Percentiles rank a stretch among this genome's conserved stretches.
These are phyloP conservation scores for Drosophila teissieri DNA, from an alignment of 1,140 invertebrate species.

Conservation along the genomic window DNA sequence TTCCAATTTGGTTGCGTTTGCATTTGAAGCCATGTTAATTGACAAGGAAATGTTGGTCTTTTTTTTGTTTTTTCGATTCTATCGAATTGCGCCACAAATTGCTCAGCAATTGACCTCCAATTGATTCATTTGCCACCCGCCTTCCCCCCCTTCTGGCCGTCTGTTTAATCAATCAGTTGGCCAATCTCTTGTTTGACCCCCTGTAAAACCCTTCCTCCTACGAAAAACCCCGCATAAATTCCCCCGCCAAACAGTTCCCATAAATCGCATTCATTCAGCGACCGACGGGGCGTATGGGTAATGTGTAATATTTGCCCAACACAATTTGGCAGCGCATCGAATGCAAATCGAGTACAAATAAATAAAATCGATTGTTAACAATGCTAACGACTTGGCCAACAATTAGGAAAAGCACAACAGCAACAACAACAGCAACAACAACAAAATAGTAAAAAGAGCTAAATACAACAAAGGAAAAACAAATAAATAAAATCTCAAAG, in stretches of 20 bases:
- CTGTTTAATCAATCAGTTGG: constrained; percentile 41
- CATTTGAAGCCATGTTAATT: constrained; percentile 31
- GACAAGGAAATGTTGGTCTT: constrained; percentile 32
- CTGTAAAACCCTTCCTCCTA: neutral
- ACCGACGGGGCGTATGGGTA: constrained; percentile 47
- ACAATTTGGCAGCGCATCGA: constrained; percentile 51
- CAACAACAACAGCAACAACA: too few species aligned
- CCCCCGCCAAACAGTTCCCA: neutral
- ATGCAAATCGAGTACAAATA: constrained; percentile 36
- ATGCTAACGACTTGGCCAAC: constrained; percentile 43
- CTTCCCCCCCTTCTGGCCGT: neutral
- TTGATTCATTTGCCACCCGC: constrained; percentile 29
- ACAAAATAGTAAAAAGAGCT: neutral
- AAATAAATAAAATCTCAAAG: constrained; percentile 42
- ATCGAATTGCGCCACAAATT: constrained; percentile 51
- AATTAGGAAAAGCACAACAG: constrained; percentile 23
- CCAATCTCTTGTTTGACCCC: constrained; percentile 40
- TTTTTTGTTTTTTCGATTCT: constrained; percentile 29
- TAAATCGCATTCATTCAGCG: constrained; percentile 15
- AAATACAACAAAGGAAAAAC: neutral
- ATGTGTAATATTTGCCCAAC: constrained; percentile 58
- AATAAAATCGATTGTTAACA: constrained; percentile 53
- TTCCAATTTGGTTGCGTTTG: neutral
- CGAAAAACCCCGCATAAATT: neutral
- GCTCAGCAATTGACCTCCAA: constrained; percentile 54